Percentiles rank a stretch among this genome's conserved stretches.
phyloP scores from a whole-genome alignment of 2,888 invertebrate species.

The Hyalella azteca region DNA sequence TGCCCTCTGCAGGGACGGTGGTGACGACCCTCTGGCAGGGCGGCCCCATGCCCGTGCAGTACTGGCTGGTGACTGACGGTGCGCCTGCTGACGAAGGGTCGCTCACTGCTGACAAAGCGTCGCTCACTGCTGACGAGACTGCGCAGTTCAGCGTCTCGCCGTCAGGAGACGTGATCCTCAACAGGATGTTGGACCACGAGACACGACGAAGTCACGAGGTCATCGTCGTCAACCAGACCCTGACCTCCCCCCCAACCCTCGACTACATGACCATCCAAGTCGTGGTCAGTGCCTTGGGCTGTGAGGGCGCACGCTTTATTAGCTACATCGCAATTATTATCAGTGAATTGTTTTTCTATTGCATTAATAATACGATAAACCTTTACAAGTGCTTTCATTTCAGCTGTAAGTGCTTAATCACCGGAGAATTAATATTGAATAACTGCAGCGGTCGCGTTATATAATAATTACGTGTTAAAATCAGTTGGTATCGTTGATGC shows the following conservation, averaged over 20 bases:
- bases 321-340: too few species aligned
- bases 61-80: conserved; percentile 42
- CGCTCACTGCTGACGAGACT: conserved; percentile 1
- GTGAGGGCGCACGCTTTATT: neutral
- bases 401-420: too few species aligned
- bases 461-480: too few species aligned
- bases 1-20: conserved; percentile 55
- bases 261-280: conserved; percentile 60
- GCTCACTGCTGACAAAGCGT: conserved; percentile 4
- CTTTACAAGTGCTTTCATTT: too few species aligned
- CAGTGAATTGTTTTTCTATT: too few species aligned
- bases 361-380: too few species aligned
- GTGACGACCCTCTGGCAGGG: conserved; percentile 50
- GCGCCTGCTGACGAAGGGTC: neutral
- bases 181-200: conserved; percentile 61
- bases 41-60: conserved; percentile 48
- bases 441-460: too few species aligned
- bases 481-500: too few species aligned
- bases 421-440: too few species aligned
- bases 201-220: conserved; percentile 59
- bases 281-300: conserved; percentile 61
- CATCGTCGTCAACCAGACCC: conserved; percentile 62
- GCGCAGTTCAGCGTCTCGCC: conserved; percentile 45
- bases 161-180: conserved; percentile 59
- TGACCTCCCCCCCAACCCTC: conserved; percentile 62